Evolutionary conservation across 2,113 vertebrate species (phyloP).

Genomic region (Corythornis vintsioides): DNA sequence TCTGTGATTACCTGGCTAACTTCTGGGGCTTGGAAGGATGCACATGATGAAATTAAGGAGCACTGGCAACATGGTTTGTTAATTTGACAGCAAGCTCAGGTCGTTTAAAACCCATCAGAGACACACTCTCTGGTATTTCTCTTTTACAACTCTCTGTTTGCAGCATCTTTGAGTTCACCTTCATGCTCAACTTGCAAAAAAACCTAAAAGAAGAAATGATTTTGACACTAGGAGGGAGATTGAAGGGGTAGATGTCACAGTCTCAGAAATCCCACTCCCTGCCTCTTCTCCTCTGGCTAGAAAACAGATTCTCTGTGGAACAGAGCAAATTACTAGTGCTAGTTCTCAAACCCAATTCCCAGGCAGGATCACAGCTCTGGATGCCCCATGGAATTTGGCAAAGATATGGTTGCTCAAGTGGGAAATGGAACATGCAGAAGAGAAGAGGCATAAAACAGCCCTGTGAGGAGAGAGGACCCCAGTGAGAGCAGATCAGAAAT

Average conservation of each 20-base stretch:
- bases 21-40: not conserved
- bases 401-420: not conserved
- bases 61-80: not conserved
- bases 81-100: constrained; percentile 4
- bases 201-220: not conserved
- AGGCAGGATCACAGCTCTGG: not conserved
- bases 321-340: not conserved
- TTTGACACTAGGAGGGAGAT: not conserved
- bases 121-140: not conserved
- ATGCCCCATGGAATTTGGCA: not conserved
- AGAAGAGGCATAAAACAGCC: not conserved
- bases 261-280: not conserved
- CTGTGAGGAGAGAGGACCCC: not conserved
- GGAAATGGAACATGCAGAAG: not conserved
- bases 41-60: not conserved
- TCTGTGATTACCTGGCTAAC: not conserved
- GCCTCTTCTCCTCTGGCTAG: not conserved
- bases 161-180: not conserved
- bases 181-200: not conserved
- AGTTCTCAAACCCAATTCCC: not conserved
- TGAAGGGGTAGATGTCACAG: not conserved
- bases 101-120: not conserved
- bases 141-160: not conserved
- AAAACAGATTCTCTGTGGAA: not conserved
- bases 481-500: not conserved